Base-by-base conservation (phyloP, 1,140 invertebrate species). In the Araneus ventricosus region DNA sequence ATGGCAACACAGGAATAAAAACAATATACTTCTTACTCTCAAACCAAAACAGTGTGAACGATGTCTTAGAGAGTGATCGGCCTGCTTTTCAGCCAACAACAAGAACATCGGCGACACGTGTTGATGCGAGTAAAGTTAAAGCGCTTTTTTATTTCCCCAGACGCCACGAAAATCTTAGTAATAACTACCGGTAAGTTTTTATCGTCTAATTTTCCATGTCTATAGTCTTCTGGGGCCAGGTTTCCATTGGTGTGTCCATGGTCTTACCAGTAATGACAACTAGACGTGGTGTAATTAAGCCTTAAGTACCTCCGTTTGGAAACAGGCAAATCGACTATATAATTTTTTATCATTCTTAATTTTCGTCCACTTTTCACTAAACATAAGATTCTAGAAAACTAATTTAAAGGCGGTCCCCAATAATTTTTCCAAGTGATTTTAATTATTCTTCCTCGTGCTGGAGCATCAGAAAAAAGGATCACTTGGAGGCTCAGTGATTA, bases 381-480 rank as follows among this genome's bases (percentile, higher is more conserved):
- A 45, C 59, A 61, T n/a, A n/a, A n/a, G 85, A 61, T 87, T 61
- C 85, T 87, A 39, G 52, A 87, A 87, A 87, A 87, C 85, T 87
- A 87, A 87, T 87, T 87, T 87, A 87, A n/a, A 87, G 52, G 41
- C 30, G 85, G 85, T 61, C 59, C 59, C 85, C 85, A 61, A 59
- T 57, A 87, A 57, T 63, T 87, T 87, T 87, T 61, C 85, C 85
- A n/a, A n/a, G 85, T 87, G 85, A 87, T 87, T 87, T n/a, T 87
- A 87, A 87, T 87, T 87, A 87, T 87, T 75, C 70, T 37, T 75
- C 70, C 70, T 75, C 17, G 70, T 37, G 70, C 30, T 34, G 34
- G 17, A 75, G 52, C 14, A 27, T 14, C 10, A 61, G 30, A 75
- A 37, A 75, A 75, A 70, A 14, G 24, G 59, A 5, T 20, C 22